Evolutionary conservation across 2,888 invertebrate genomes (phyloP), one percentile per base, ranked within the genome.

Genomic region (Microctonus hyperodae): DNA sequence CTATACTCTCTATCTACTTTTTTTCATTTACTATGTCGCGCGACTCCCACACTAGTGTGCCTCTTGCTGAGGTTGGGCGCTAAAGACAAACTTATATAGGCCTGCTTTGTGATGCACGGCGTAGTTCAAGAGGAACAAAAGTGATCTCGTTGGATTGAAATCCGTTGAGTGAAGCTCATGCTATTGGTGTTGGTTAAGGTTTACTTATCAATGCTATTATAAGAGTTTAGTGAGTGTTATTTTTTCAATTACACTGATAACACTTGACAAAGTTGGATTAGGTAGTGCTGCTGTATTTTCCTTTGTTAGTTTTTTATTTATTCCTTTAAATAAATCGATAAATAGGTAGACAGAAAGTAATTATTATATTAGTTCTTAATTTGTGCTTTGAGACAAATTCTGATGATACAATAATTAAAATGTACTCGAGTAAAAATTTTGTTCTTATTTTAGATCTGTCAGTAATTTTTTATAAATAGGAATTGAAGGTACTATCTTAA

Each of bases 71-170:
- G 9, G 35, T 10, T 9, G n/a, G n/a, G 35, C 10, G 35, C 35
- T 2, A 35, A 35, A 7, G 35, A 35, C 11, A 5, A 35, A 11
- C 11, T 35, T 35, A 35, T 35, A 35, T 2, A 10, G 10, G 35
- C 2, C 11, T 10, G 7, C 10, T 2, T 35, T 35, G 35, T 2
- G 11, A 35, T 2, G 11, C 10, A 7, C 9, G 2, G 10, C 2
- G 9, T 5, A 11, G 0, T 2, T 35, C 10, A 1, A 9, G 35
- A 35, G 35, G 35, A 74, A 75, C 75, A 67, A 72, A 79, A 78
- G 76, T 75, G 76, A 77, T 72, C 58, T 40, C 51, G 67, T 73
- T 67, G 74, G 76, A 79, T 78, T 77, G 75, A 79, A 79, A 78
- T 77, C 78, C 79, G 74, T 66, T 69, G 65, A 50, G 51, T 67